phyloP scores from a whole-genome alignment of 37 sponge, comb jelly and placozoan species.

The Beroe forskalii region DNA sequence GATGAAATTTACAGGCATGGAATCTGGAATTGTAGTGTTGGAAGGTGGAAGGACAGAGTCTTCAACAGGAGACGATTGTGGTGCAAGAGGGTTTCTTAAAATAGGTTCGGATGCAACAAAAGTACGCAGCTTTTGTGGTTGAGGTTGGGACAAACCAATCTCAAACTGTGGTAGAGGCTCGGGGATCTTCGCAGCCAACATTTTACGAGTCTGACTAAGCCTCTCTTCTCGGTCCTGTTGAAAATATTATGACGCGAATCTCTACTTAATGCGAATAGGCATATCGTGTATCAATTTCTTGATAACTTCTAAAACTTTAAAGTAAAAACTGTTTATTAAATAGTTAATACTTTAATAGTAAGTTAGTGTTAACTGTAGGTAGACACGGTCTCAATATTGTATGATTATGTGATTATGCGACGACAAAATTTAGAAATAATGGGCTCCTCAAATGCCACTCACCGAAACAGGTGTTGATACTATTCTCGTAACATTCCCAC shows the following conservation, averaged over 20 bases:
- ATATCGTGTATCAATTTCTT: too few species aligned
- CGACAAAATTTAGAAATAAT: too few species aligned
- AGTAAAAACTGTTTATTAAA: too few species aligned
- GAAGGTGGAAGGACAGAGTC: neutral
- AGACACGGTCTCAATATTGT: too few species aligned
- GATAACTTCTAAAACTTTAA: too few species aligned
- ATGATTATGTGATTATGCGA: too few species aligned
- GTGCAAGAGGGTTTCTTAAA: neutral
- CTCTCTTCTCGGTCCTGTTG: neutral
- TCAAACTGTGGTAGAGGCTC: conserved; percentile 23
- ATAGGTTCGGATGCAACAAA: conserved; percentile 15
- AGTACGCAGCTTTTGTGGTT: neutral
- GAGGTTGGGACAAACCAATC: neutral
- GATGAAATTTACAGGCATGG: neutral
- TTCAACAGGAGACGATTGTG: conserved; percentile 7
- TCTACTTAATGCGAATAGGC: too few species aligned
- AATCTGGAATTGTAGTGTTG: neutral
- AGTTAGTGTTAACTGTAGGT: too few species aligned
- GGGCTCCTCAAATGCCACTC: too few species aligned
- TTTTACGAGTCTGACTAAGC: neutral
- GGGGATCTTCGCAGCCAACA: neutral
- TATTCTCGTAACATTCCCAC: conserved; percentile 15
- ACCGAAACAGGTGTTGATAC: conserved; percentile 14
- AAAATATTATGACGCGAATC: too few species aligned
- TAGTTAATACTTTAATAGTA: too few species aligned